These are phyloP conservation scores for Tyrannus savana DNA, from an alignment of 2,113 vertebrate genomes.

Conservation along the genomic window DNA sequence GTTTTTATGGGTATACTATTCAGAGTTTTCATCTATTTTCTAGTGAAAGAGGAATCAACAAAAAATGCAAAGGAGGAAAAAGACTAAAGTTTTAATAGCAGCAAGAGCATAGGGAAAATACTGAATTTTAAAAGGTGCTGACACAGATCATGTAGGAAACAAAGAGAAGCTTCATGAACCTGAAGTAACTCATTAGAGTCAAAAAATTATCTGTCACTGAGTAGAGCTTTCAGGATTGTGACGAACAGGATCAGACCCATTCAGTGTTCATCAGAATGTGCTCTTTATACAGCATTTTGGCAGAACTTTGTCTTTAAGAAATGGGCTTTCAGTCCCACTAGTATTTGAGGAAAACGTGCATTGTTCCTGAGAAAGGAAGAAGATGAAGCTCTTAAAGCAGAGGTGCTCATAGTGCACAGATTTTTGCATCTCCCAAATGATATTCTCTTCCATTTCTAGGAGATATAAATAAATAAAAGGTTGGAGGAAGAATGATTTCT, in stretches of 20 bases:
- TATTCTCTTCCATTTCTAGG: background rate
- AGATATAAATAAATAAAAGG: background rate
- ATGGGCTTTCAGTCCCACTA: background rate
- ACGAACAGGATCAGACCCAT: background rate
- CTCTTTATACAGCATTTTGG: background rate
- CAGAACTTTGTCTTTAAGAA: background rate
- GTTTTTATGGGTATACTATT: fast-evolving
- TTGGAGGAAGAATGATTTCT: background rate
- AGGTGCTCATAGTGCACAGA: background rate
- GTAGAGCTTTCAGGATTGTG: background rate
- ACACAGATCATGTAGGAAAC: background rate
- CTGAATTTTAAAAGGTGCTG: background rate
- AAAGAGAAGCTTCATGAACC: background rate
- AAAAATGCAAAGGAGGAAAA: background rate
- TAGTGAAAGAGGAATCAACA: background rate
- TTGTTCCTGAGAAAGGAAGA: background rate
- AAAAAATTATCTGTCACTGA: background rate
- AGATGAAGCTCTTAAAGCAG: background rate
- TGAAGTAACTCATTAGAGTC: background rate
- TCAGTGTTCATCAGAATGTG: background rate
- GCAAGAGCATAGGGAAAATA: background rate
- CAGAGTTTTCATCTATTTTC: background rate
- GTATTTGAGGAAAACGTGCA: background rate
- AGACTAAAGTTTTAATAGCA: background rate
- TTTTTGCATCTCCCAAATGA: background rate